phyloP scores from a whole-genome alignment of 2,888 invertebrate genomes.

The Brachypalpus laphriformis region DNA sequence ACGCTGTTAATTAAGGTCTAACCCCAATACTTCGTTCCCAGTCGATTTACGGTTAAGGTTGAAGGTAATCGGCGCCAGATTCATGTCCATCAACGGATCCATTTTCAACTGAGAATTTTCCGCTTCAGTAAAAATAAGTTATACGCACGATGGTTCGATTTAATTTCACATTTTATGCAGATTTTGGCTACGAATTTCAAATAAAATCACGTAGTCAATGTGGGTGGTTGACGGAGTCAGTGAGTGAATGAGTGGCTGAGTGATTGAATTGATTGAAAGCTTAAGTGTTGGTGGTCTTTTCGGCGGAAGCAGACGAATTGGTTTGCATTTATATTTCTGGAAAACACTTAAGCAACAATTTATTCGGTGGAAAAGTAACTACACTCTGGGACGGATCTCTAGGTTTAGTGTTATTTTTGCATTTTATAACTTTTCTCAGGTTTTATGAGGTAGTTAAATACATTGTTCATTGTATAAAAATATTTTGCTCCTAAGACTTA shows the following conservation, averaged over 20 bases:
- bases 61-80: slow-evolving; percentile 20
- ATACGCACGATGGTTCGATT: neutral
- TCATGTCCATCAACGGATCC: slow-evolving; percentile 16
- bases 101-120: neutral
- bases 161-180: slow-evolving; percentile 22
- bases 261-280: slow-evolving; percentile 28
- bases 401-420: neutral
- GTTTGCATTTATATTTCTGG: slow-evolving; percentile 2
- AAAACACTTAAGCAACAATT: neutral
- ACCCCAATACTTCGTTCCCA: neutral
- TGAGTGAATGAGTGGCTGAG: slow-evolving; percentile 3
- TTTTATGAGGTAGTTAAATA: too few species aligned
- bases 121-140: neutral
- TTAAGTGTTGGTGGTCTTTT: slow-evolving; percentile 17
- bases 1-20: slow-evolving; percentile 3
- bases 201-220: slow-evolving; percentile 14
- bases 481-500: too few species aligned
- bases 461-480: too few species aligned
- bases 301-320: neutral
- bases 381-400: neutral
- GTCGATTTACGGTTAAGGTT: slow-evolving; percentile 4
- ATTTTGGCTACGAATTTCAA: slow-evolving; percentile 24
- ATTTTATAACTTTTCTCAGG: too few species aligned
- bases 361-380: neutral
- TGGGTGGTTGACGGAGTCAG: neutral